Percentiles rank a stretch among this genome's conserved stretches.
Conservation (phyloP, 2,113 vertebrate genomes). For the Genyomyrus donnyi region DNA sequence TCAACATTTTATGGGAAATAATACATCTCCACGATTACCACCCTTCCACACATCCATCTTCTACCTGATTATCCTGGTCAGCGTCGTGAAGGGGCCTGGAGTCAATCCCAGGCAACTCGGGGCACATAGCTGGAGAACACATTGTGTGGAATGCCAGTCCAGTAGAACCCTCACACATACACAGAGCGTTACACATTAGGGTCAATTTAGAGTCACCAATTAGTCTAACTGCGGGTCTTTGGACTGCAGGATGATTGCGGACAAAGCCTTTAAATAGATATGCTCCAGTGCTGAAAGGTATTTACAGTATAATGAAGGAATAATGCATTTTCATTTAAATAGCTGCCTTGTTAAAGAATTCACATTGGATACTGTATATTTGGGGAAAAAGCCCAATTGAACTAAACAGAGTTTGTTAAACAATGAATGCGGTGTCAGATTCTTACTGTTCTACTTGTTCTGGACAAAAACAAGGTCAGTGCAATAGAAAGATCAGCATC, state of each 20-base stretch:
- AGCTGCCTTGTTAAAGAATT: not conserved
- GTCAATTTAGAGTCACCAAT: not conserved
- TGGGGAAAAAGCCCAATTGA: not conserved
- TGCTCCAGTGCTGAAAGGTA: not conserved
- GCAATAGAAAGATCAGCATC: not conserved
- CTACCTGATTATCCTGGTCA: not conserved
- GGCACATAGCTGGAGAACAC: not conserved
- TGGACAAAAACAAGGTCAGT: not conserved
- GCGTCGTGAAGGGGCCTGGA: not conserved
- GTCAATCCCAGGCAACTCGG: not conserved
- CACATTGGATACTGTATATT: not conserved
- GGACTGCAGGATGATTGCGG: not conserved
- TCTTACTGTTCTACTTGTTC: not conserved
- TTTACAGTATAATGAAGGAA: not conserved
- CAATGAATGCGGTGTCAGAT: not conserved
- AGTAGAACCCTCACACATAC: not conserved
- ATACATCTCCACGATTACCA: not conserved
- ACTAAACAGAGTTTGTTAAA: not conserved
- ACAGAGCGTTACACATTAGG: not conserved
- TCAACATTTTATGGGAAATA: not conserved
- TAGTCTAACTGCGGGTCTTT: not conserved
- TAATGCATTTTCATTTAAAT: not conserved
- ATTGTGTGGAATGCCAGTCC: not conserved
- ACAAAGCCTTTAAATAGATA: not conserved
- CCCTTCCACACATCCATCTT: not conserved